Evolutionary conservation across 2,113 vertebrate species (phyloP), one percentile per base, ranked within the genome.

Genomic region (Agapornis roseicollis): DNA sequence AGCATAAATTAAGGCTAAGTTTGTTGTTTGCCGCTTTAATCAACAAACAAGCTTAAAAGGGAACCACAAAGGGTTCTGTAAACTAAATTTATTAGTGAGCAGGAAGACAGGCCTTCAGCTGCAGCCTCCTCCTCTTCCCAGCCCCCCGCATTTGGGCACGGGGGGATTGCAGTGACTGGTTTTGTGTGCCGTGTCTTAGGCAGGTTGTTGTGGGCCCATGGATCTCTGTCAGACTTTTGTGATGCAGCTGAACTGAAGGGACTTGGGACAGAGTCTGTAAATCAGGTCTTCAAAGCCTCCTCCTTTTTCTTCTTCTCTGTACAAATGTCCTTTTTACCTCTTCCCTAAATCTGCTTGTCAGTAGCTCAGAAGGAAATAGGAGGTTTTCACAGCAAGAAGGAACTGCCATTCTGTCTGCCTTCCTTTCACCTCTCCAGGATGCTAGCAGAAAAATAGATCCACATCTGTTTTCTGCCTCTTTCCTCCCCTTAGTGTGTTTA

Each of bases 1-100:
- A 97, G 93, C 94, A 97, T 97, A 97, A 97, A 96, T 97, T 97
- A 97, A 92, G 86, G 89, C 72, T 88, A 96, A 93, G 80, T 94
- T 97, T 96, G 93, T 95, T 96, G 91, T 94, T 97, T 87, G 93
- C 89, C 0, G 18, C 87, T 97, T 97, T 96, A 97, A 96, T 96
- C 92, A 97, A 98, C 93, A 98, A 96, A 96, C 92, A 97, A 49
- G 80, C 74, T 91, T 90, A 77, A 92, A 85, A 93, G 89, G 63
- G 63, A 80, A 33, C 68, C 78, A 96, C 91, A 97, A 94, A 96
- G 49, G 94, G 44, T 97, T 95, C 85, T 85, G 92, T 88, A 96
- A 95, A 95, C 95, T 89, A 95, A 96, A 97, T 96, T 97, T 97
- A 97, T 96, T 94, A 86, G 90, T 77, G 80, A 89, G 24, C 55